Base-by-base conservation (phyloP, 2,888 invertebrate genomes). In the Platycheirus albimanus region DNA sequence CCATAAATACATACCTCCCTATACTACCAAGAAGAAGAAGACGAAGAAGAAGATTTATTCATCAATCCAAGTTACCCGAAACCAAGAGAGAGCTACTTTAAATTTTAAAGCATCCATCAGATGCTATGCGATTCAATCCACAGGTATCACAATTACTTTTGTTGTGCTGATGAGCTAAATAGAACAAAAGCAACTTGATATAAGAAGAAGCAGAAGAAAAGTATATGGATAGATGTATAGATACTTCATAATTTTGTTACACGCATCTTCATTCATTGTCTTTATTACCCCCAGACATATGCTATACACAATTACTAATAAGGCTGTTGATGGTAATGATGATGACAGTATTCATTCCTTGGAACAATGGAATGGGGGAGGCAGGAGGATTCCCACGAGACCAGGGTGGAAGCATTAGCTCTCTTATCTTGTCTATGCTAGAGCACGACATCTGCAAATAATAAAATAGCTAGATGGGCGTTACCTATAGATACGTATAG, bases 311-410 rank as follows among this genome's bases (percentile, higher is more conserved):
- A 72, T 83, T 64, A 78, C 83, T 78, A 69, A 83, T 83, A 83
- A 83, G 61, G 45, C 83, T 74, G 77, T 78, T 83, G 77, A 83
- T 83, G 83, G 63, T 83, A 83, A 83, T 83, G 83, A 83, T 78
- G 83, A 83, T 83, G 83, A 78, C 78, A 83, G 72, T 74, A 78
- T 83, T 83, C 78, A 83, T 83, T n/a, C n/a, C n/a, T n/a, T n/a
- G n/a, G n/a, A n/a, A n/a, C n/a, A 66, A 61, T 66, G 28, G 61
- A 28, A 15, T 20, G 17, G 11, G 13, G 2, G 45, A 20, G 20
- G 49, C 43, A 19, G 43, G 11, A 30, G 64, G 20, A 64, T 47
- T 38, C 47, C 61, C 54, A 41, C 33, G 15, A 64, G 49, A n/a
- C 3, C n/a, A 24, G 7, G 30, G 5, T 24, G 6, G 6, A 24